Evolutionary conservation across 1,140 invertebrate species (phyloP), one percentile per base, ranked within the genome.

Genomic region (Asobara japonica): DNA sequence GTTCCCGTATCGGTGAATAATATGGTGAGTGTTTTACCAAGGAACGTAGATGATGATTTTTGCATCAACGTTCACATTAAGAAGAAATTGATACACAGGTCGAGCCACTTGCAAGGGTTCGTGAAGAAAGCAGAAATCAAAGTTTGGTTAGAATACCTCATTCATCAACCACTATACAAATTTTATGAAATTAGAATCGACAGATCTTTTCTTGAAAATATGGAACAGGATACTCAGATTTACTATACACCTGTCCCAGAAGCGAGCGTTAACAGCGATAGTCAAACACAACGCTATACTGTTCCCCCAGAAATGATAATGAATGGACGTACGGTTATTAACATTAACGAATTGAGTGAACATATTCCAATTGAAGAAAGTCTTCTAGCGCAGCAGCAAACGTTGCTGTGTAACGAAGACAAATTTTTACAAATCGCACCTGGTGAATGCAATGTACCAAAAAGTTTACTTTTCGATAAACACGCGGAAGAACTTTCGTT

Each of bases 401-500:
- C 60, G 8, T 30, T 62, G n/a, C 25, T 62, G 22, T 62, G 22
- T 2, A 62, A 30, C n/a, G 60, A 62, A 30, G 60, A 62, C 29
- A 1, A 29, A 27, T 62, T 62, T 16, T 29, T 62, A 5, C 16
- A 29, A 3, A 27, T 62, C 6, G 60, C 60, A 29, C 60, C 60
- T 16, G 60, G 60, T 2, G 13, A 61, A 22, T 22, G 4, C 13
- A 4, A 61, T 4, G 11, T 48, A n/a, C 41, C 41, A 4, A 11
- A 18, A 18, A 48, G 41, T n/a, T 27, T 60, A 20, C 13, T 60
- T 20, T 60, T 22, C 31, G 31, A 33, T 33, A 33, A 33, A 33
- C 31, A 33, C 31, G 31, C 78, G 22, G 81, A 83, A 74, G 82
- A 84, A 73, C 68, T 86, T 25, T 82, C 83, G 11, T 84, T 84